A percentile compares a stretch with the other conserved stretches of the same genome.
Conservation (phyloP, 2,888 invertebrate species). For the Cepaea hortensis region DNA sequence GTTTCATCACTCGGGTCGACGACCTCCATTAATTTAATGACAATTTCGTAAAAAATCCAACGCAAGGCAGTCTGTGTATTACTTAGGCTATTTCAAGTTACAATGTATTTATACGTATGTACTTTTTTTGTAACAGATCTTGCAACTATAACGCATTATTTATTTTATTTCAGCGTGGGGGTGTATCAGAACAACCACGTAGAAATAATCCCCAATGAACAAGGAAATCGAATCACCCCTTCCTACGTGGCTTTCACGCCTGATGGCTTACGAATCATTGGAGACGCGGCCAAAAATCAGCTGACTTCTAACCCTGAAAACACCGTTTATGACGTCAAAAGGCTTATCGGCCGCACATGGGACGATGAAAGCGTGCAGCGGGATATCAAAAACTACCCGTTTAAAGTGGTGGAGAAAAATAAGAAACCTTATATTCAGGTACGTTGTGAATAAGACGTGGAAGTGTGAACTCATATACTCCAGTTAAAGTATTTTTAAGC, state of each 20-base stretch:
- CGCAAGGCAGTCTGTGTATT: background rate
- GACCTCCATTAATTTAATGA: no score
- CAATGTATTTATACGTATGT: no score
- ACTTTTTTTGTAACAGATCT: no score
- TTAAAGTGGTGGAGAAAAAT: constrained; percentile 91
- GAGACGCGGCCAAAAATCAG: constrained; percentile 99
- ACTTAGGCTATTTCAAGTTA: no score
- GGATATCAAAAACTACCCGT: constrained; percentile 97
- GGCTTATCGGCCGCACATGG: constrained; percentile 97
- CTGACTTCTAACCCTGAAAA: constrained; percentile 98
- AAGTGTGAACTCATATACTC: no score
- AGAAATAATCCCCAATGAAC: constrained; percentile 98
- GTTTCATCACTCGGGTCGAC: no score
- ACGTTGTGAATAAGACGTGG: background rate
- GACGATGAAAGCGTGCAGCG: constrained; percentile 91
- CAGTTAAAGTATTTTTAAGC: no score
- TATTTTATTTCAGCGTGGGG: constrained; percentile 71
- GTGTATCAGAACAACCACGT: constrained; percentile 95
- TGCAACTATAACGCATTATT: no score
- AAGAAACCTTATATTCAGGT: constrained; percentile 86
- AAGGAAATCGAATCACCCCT: constrained; percentile 98
- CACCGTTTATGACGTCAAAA: constrained; percentile 98
- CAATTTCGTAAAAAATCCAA: no score
- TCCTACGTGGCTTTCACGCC: constrained; percentile 97
- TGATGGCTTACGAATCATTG: constrained; percentile 95